phyloP scores from a whole-genome alignment of 2,888 invertebrate species.

The Hedychridium roseum region DNA sequence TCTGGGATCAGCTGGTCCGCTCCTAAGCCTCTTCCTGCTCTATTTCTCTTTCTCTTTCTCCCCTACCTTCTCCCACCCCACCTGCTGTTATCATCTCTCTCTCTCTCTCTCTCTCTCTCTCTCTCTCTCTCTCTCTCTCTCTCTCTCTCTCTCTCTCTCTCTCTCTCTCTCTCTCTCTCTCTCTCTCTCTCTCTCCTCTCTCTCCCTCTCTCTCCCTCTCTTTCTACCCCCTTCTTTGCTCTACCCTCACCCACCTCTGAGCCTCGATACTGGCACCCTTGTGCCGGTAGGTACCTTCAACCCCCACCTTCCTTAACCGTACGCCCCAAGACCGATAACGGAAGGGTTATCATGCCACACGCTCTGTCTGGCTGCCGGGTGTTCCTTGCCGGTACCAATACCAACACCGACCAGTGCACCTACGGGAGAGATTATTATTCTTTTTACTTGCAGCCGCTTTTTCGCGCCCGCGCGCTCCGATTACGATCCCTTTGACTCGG shows the following conservation, averaged over 20 bases:
- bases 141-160: no score
- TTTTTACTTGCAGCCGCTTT: constrained; percentile 39
- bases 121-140: constrained; percentile 6
- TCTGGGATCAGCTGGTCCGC: constrained; percentile 54
- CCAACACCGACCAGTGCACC: background rate
- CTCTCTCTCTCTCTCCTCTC: constrained; percentile 5
- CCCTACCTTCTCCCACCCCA: constrained; percentile 4
- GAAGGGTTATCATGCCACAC: constrained; percentile 62
- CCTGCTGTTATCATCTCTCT: constrained; percentile 1
- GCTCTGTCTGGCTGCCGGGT: constrained; percentile 43
- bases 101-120: background rate
- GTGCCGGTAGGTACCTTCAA: constrained; percentile 11
- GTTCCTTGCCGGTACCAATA: constrained; percentile 11
- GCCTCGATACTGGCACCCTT: no score
- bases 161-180: constrained; percentile 35
- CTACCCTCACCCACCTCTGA: no score
- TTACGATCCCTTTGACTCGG: constrained; percentile 55
- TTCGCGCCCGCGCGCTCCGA: constrained; percentile 43
- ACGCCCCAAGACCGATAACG: constrained; percentile 54
- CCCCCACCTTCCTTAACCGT: no score
- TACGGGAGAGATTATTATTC: constrained; percentile 42
- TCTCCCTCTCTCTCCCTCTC: no score
- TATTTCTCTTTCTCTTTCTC: constrained; percentile 14
- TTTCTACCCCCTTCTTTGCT: constrained; percentile 43
- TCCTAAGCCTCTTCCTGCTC: constrained; percentile 46